These are phyloP conservation scores for Menura novaehollandiae DNA, from an alignment of 2,113 vertebrate species.

Conservation along the genomic window DNA sequence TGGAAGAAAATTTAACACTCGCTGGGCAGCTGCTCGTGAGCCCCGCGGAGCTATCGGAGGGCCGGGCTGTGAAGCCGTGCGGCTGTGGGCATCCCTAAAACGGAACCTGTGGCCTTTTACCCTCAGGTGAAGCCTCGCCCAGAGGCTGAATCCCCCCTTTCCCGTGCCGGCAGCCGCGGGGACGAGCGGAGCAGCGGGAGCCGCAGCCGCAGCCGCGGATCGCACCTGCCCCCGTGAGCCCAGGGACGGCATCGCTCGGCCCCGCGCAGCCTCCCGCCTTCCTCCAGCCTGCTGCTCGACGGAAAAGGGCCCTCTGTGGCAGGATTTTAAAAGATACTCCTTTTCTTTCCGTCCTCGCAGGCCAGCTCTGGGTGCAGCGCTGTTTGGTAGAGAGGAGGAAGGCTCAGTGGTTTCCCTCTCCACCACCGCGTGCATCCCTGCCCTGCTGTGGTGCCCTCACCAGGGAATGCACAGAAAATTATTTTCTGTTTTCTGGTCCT, in stretches of 20 bases:
- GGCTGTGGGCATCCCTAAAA: not conserved
- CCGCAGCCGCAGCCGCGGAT: not conserved
- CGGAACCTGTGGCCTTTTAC: not conserved
- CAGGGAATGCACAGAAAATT: no score
- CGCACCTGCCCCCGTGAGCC: conserved; percentile 22
- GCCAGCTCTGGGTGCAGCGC: not conserved
- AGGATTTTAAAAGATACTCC: not conserved
- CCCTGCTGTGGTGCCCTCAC: not conserved
- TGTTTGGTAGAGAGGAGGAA: not conserved
- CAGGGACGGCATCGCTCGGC: not conserved
- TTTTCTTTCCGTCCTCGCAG: not conserved
- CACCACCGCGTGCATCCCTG: fast-evolving
- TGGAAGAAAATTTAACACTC: not conserved
- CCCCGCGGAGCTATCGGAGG: fast-evolving
- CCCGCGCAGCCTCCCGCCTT: not conserved
- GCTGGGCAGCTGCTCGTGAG: fast-evolving
- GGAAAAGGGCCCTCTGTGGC: not conserved
- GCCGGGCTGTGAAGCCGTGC: fast-evolving
- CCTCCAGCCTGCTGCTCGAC: not conserved
- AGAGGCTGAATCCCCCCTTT: not conserved
- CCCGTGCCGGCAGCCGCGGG: fast-evolving
- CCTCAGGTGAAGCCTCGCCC: not conserved
- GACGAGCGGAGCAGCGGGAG: not conserved
- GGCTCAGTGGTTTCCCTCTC: fast-evolving
- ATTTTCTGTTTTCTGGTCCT: not conserved